Evolutionary conservation across 2,113 vertebrate species (phyloP), one percentile per base, ranked within the genome.

Genomic region (Cottus gobio): DNA sequence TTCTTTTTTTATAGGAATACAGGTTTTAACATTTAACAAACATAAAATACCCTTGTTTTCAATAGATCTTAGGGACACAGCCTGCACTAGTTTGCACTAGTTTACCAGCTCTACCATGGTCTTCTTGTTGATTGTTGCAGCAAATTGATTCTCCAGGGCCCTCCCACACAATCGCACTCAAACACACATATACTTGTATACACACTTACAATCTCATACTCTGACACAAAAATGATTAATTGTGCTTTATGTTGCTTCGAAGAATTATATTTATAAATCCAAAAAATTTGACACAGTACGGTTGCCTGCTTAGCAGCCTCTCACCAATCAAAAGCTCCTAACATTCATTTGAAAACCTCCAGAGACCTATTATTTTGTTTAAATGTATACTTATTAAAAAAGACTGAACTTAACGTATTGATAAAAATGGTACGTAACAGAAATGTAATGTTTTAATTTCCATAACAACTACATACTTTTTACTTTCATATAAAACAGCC

Each of bases 191-290:
- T 31, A 44, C 48, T 42, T 31, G 20, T 26, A 60, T 30, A 34
- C 54, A 24, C 36, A 26, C 54, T 22, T 56, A 31, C 16, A 16
- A 20, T 22, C n/a, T 61, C 37, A 58, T 34, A 61, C n/a, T 57
- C 28, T 63, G 36, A n/a, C 31, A 80, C 5, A 64, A 15, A 70
- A 70, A 71, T 20, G 16, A 62, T 37, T 75, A 52, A 75, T 71
- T 65, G 13, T 70, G 34, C 39, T 81, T 79, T 28, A 24, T 69
- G 48, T 61, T 78, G 71, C 71, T 84, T 81, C 82, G 66, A 79
- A 65, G 30, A 71, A 60, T 16, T 34, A n/a, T 75, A 74, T 66
- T 74, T 67, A 71, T 58, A 70, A 18, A 70, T 70, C 31, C 20
- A 22, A 69, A 28, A 46, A 0, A 10, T 76, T 63, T 62, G 64